Base-by-base conservation (phyloP, 2,113 vertebrate genomes). In the mouse (Mus musculus) region DNA sequence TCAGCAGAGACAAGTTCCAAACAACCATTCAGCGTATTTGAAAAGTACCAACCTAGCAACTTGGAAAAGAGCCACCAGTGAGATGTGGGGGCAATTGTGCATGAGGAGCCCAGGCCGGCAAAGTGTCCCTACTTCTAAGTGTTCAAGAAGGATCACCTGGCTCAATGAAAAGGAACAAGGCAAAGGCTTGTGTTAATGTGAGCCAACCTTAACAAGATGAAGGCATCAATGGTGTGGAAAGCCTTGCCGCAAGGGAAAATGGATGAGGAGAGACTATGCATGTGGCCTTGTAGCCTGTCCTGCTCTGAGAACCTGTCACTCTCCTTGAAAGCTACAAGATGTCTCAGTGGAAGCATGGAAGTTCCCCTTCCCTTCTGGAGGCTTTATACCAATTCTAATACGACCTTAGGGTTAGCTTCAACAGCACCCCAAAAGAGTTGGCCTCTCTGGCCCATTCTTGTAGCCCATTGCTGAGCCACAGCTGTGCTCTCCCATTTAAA, bases 1-100 rank as follows among this genome's bases (percentile, higher is more conserved):
- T 98, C 98, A 98, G 97, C 98, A 98, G 94, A 98, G 97, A 93
- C 81, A 95, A 95, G 95, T 94, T 98, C 95, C 96, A 98, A 98
- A 98, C 90, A 95, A 96, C 93, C 95, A 97, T 93, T 98, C 98
- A 98, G 98, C 97, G 84, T 95, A 98, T 97, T 97, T 97, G 89
- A 97, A 97, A 96, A 28, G 0, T 88, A 95, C 89, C 95, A 95
- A 56, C 93, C 97, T 97, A 95, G 87, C 94, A 95, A 86, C 36
- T 95, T 98, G 97, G 93, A 95, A 98, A 82, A 8, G 0, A 92
- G 72, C 61, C 19, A 75, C 88, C 97, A 81, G 87, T 88, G 94
- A 97, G 98, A 96, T 88, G 1, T 67, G 30, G 82, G 75, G 91
- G n/a, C 49, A 19, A 95, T 98, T 95, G 59, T 42, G 30, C 20